Conservation (phyloP, 2,113 vertebrate species). For the Semicossyphus pulcher region DNA sequence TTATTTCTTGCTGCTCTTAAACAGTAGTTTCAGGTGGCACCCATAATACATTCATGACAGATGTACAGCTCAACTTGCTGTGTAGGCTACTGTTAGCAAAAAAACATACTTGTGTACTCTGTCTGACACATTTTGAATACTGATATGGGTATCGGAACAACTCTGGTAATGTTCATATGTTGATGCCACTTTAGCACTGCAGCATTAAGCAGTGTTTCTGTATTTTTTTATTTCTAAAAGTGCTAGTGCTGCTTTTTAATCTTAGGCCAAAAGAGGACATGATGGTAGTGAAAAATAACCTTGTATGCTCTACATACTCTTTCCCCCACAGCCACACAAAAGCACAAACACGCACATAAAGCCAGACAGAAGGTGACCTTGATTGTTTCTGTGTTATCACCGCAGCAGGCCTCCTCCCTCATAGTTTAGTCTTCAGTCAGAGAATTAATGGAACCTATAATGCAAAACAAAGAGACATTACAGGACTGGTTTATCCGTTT, state of each 20-base stretch:
- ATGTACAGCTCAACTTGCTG: too few species aligned
- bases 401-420: constrained; percentile 5
- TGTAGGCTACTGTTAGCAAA: too few species aligned
- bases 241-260: background rate
- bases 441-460: constrained; percentile 11
- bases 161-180: too few species aligned
- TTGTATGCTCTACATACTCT: background rate
- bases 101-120: too few species aligned
- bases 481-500: constrained; percentile 8
- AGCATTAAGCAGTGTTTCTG: background rate
- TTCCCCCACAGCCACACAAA: background rate
- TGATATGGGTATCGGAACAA: too few species aligned
- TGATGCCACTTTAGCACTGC: background rate
- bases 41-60: too few species aligned
- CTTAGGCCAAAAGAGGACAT: background rate
- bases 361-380: constrained; percentile 42
- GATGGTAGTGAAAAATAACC: background rate
- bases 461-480: constrained; percentile 7
- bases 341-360: background rate
- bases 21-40: too few species aligned
- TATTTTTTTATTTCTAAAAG: constrained; percentile 9
- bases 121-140: too few species aligned
- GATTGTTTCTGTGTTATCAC: constrained; percentile 36
- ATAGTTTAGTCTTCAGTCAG: constrained; percentile 40
- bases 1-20: too few species aligned